These are phyloP conservation scores for Polia nebulosa DNA, from an alignment of 2,888 invertebrate species.

Conservation along the genomic window DNA sequence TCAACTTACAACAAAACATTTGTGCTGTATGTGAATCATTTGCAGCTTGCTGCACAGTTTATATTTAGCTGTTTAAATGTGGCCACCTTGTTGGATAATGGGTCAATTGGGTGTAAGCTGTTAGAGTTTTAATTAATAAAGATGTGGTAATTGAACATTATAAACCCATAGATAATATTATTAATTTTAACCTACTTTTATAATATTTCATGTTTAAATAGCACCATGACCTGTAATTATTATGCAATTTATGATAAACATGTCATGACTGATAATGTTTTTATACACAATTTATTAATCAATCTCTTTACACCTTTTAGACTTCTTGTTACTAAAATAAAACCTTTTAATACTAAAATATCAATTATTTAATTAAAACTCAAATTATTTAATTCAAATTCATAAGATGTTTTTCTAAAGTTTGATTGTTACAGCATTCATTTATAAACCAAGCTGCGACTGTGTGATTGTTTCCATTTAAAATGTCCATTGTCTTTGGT, in stretches of 20 bases:
- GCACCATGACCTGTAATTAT: constrained; percentile 36
- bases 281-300: constrained; percentile 7
- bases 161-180: constrained; percentile 5
- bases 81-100: constrained; percentile 37
- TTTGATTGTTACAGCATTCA: constrained; percentile 55
- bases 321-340: constrained; percentile 17
- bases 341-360: constrained; percentile 19
- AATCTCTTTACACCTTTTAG: constrained; percentile 11
- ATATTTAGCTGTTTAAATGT: constrained; percentile 35
- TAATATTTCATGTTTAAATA: constrained; percentile 13
- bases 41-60: constrained; percentile 18
- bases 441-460: constrained; percentile 66
- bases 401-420: constrained; percentile 50
- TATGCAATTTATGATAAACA: constrained; percentile 28
- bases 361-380: constrained; percentile 33
- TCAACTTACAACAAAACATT: constrained; percentile 26
- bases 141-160: background rate
- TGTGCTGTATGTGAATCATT: constrained; percentile 35
- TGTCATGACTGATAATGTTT: constrained; percentile 15
- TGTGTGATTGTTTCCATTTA: constrained; percentile 66
- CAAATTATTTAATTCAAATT: constrained; percentile 37
- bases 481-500: constrained; percentile 67
- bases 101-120: constrained; percentile 10
- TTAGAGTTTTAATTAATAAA: constrained; percentile 9
- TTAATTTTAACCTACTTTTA: constrained; percentile 5